Conservation (phyloP, 1,140 invertebrate species). For the Drosophila bocki region DNA sequence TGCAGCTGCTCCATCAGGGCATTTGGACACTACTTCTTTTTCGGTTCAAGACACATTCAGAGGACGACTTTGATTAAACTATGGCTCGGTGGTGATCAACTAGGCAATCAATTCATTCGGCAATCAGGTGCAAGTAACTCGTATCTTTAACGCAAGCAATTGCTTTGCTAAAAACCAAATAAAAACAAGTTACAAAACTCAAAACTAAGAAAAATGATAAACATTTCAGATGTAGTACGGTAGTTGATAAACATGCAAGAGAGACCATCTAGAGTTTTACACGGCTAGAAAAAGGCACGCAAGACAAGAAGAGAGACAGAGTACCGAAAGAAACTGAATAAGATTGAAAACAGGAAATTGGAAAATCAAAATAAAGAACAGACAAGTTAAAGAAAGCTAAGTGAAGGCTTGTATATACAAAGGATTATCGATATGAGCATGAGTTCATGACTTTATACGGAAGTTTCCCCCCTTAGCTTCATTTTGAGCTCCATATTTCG, state of each 20-base stretch:
- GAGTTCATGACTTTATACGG: slow-evolving; percentile 2
- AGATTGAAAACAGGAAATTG: neutral
- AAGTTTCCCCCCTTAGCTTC: neutral
- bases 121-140: slow-evolving; percentile 74
- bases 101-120: slow-evolving; percentile 73
- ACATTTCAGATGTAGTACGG: slow-evolving; percentile 31
- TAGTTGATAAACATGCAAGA: slow-evolving; percentile 68
- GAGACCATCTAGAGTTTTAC: slow-evolving; percentile 73
- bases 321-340: slow-evolving; percentile 19
- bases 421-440: slow-evolving; percentile 3
- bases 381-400: slow-evolving; percentile 33
- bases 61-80: slow-evolving; percentile 36
- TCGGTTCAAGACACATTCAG: slow-evolving; percentile 41
- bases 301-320: slow-evolving; percentile 65
- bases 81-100: slow-evolving; percentile 60
- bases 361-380: slow-evolving; percentile 12
- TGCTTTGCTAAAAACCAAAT: slow-evolving; percentile 25
- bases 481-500: neutral
- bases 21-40: slow-evolving; percentile 17
- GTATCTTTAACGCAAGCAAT: slow-evolving; percentile 65
- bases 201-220: neutral
- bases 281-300: slow-evolving; percentile 75
- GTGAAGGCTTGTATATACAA: slow-evolving; percentile 39
- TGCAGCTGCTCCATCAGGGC: slow-evolving; percentile 15
- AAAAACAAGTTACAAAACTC: slow-evolving; percentile 1